Percentiles rank a stretch among this genome's conserved stretches.
Evolutionary conservation across 2,888 invertebrate species (phyloP).

Genomic region (Pilophorus perplexus): DNA sequence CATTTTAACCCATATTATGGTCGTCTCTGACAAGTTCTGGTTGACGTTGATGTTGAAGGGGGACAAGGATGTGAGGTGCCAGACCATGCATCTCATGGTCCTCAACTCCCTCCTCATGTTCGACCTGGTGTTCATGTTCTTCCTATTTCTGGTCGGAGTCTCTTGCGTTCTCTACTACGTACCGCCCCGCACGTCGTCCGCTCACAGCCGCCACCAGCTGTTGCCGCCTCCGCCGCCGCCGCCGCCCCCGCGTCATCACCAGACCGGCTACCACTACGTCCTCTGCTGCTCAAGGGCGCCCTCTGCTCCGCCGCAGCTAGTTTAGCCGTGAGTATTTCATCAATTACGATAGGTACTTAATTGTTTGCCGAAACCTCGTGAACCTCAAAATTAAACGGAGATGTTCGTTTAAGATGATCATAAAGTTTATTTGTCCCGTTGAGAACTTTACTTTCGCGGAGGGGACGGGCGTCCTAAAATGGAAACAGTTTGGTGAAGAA

Average conservation of each 20-base stretch:
- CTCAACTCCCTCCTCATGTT: constrained; percentile 84
- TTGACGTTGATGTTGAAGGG: constrained; percentile 14
- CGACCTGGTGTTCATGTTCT: constrained; percentile 83
- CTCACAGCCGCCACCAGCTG: constrained; percentile 56
- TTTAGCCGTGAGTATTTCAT: constrained; percentile 41
- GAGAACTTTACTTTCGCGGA: too few relatives aligned
- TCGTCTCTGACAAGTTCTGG: too few relatives aligned
- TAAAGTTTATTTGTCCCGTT: too few relatives aligned
- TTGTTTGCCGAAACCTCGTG: background rate
- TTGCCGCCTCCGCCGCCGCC: constrained; percentile 50
- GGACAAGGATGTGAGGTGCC: constrained; percentile 34
- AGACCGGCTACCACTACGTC: constrained; percentile 38
- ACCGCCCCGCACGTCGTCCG: constrained; percentile 59
- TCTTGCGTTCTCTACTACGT: constrained; percentile 80
- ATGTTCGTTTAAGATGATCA: too few relatives aligned
- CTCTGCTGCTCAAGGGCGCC: constrained; percentile 43
- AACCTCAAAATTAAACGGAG: too few relatives aligned
- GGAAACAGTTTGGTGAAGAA: too few relatives aligned
- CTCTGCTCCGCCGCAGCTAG: constrained; percentile 43
- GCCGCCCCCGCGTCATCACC: constrained; percentile 39
- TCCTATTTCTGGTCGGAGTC: constrained; percentile 78
- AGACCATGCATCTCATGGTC: constrained; percentile 74
- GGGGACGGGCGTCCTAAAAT: too few relatives aligned
- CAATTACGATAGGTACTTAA: background rate
- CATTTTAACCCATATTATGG: too few relatives aligned